Base-by-base conservation (phyloP, 2,797 vertebrate species). In the Phylloscopus collybita region DNA sequence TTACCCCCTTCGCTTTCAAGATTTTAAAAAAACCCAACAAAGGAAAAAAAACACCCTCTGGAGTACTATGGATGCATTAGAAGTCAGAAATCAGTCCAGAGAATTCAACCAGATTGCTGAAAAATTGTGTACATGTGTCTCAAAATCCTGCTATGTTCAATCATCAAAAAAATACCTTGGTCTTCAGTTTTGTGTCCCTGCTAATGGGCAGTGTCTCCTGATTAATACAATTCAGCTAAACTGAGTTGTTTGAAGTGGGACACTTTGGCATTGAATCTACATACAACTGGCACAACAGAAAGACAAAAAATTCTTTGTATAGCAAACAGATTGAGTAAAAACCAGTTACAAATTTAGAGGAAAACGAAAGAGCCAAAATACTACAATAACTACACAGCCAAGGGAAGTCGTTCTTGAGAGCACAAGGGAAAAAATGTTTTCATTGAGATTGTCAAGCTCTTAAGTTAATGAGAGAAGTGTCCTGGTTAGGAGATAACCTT, bases 251-350 rank as follows among this genome's bases (percentile, higher is more conserved):
- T 81, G 45, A 84, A 90, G 59, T 38, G 40, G 40, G 32, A 32
- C 59, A 62, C 62, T 91, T 45, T 51, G 81, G 88, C 86, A 65
- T 2, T 70, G 36, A 49, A 67, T 64, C 67, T 34, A 76, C 56
- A 34, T 13, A 42, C 4, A 70, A 81, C 0, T 66, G 49, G 78
- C 16, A 73, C 14, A 76, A 64, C 8, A 69, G 44, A 73, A 89
- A 62, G 66, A 62, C 36, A 56, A 82, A 38, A 86, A 80, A 11
- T 57, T 36, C 20, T 56, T 65, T 62, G 30, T 72, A 70, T 25
- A 82, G 64, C 44, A 74, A 90, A 88, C 57, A 87, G 76, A 72
- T 32, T 80, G 59, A 76, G 67, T 70, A 62, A 56, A 94, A 80
- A 66, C 2, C 40, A 72, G 60, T 62, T 54, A 70, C 6, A 79